A percentile compares a stretch with the other conserved stretches of the same genome.
Conservation (phyloP, 2,797 vertebrate species). For the Pampus argenteus region DNA sequence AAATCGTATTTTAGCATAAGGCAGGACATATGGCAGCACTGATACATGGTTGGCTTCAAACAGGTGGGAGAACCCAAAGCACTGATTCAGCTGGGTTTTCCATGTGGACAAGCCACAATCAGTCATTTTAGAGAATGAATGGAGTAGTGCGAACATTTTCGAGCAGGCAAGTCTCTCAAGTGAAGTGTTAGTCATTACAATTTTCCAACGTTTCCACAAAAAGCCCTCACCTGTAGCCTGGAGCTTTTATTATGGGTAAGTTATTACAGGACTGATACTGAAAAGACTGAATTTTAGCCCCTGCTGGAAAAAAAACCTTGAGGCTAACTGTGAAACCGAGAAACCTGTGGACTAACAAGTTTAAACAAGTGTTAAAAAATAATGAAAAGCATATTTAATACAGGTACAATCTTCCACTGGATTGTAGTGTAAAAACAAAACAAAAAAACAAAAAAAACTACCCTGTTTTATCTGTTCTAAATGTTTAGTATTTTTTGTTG, state of each 20-base stretch:
- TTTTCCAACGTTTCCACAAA: not conserved
- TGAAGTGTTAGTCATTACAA: not conserved
- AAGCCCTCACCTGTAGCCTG: not conserved
- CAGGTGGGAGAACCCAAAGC: slow-evolving; percentile 19
- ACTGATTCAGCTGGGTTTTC: slow-evolving; percentile 20
- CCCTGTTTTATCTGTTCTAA: slow-evolving; percentile 8
- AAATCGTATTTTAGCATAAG: slow-evolving; percentile 12
- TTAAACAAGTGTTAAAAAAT: too few relatives aligned
- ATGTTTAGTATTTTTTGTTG: slow-evolving; percentile 39
- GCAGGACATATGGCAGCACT: slow-evolving; percentile 11
- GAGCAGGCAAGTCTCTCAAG: not conserved
- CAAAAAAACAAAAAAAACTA: not conserved
- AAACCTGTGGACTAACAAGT: too few relatives aligned
- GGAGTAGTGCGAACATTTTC: not conserved
- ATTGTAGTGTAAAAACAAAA: not conserved
- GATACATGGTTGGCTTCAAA: slow-evolving; percentile 9
- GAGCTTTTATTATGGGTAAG: not conserved
- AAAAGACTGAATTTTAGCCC: too few relatives aligned
- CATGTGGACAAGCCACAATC: slow-evolving; percentile 14
- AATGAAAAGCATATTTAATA: too few relatives aligned
- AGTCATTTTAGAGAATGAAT: slow-evolving; percentile 21
- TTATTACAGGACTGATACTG: too few relatives aligned
- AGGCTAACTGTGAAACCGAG: too few relatives aligned
- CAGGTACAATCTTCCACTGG: not conserved
- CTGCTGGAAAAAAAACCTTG: too few relatives aligned